Evolutionary conservation across 2,797 vertebrate genomes (phyloP), one percentile per base, ranked within the genome.

Genomic region (Sebastes flavidus): DNA sequence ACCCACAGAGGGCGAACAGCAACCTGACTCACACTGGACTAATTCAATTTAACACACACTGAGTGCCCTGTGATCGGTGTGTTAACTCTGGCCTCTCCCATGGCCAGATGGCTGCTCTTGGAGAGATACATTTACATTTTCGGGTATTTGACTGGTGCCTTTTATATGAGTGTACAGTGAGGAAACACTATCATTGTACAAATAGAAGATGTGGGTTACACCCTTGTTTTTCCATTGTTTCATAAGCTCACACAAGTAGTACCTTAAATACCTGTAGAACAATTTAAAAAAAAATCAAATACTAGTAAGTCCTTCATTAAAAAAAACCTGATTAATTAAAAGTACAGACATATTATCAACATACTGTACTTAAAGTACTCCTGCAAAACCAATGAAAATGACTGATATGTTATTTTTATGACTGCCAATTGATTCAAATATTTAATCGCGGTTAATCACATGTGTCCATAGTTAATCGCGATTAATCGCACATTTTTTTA

Each of bases 11-110:
- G 88, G 74, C 42, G 18, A 89, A 68, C 77, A 32, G 74, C 42
- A 77, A 86, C 85, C 84, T 81, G 77, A 87, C 71, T 87, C 87
- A 82, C 87, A 77, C 84, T 78, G 83, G 85, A 81, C 83, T 91
- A 82, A 93, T 93, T 93, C 82, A 81, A 71, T 91, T 86, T 62
- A 85, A 80, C 73, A 72, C 85, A 78, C 68, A 86, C 77, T 65
- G 78, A 70, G 61, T 56, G 56, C 36, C 70, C 81, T 88, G 85
- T 86, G 69, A 90, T 77, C 82, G 75, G 16, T 73, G 32, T 62
- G 60, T 82, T 78, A 72, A 73, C 73, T 75, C 56, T 58, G 68
- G 59, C 54, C 77, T 71, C 77, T 84, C 70, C 29, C 56, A 59
- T 32, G 65, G 81, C 86, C 84, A 87, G 82, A 86, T 89, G 85